A percentile compares a stretch with the other conserved stretches of the same genome.
These are phyloP conservation scores for Deilephila porcellus DNA, from an alignment of 2,888 invertebrate genomes.

Conservation along the genomic window DNA sequence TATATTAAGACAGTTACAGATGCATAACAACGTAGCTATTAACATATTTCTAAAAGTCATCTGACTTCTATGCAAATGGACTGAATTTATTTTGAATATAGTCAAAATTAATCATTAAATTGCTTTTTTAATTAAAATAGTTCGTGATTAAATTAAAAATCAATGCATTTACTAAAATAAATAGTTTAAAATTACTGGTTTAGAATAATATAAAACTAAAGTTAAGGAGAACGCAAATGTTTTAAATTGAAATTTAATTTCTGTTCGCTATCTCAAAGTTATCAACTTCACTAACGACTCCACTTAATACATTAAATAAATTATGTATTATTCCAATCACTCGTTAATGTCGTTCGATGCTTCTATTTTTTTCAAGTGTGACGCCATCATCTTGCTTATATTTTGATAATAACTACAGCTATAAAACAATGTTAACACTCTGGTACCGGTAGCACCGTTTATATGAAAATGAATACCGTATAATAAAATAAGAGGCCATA, in stretches of 20 bases:
- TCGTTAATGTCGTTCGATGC: not conserved
- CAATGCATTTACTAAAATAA: not conserved
- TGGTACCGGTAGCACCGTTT: no score
- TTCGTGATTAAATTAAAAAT: not conserved
- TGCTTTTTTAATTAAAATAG: not conserved
- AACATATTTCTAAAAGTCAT: not conserved
- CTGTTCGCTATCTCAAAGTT: not conserved
- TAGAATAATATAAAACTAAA: not conserved
- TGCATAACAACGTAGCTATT: not conserved
- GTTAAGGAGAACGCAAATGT: not conserved
- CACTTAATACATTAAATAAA: not conserved
- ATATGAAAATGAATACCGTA: no score
- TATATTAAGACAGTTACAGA: not conserved
- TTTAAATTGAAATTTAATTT: not conserved
- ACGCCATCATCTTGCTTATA: not conserved
- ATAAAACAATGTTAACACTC: not conserved
- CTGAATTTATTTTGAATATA: not conserved
- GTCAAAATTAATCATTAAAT: not conserved
- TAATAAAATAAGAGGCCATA: no score
- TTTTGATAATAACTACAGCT: not conserved
- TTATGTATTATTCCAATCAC: not conserved
- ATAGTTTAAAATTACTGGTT: not conserved
- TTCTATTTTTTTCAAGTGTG: not conserved
- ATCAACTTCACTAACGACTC: slow-evolving; percentile 1
- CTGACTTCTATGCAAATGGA: not conserved